Conservation (phyloP, 1,140 invertebrate species). For the Macrocentrus cingulum region DNA sequence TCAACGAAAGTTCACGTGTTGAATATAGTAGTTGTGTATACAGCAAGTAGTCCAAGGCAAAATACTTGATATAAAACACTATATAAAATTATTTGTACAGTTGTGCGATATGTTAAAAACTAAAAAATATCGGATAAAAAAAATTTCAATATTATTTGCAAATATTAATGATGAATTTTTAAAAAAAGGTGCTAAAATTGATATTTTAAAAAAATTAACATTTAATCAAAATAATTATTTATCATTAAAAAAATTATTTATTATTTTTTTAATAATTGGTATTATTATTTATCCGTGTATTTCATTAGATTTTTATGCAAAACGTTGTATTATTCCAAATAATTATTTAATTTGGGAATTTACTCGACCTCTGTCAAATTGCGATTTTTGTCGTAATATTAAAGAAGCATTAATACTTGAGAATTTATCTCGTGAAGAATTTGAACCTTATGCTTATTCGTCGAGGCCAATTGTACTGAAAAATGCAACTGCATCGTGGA, state of each 20-base stretch:
- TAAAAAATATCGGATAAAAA: too few species aligned
- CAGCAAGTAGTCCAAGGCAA: too few species aligned
- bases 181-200: too few species aligned
- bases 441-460: slow-evolving; percentile 74
- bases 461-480: slow-evolving; percentile 81
- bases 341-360: slow-evolving; percentile 86
- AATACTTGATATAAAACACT: too few species aligned
- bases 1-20: too few species aligned
- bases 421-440: slow-evolving; percentile 70
- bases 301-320: slow-evolving; percentile 37
- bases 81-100: too few species aligned
- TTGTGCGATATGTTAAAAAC: too few species aligned
- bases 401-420: slow-evolving; percentile 65
- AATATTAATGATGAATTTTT: too few species aligned
- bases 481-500: slow-evolving; percentile 75
- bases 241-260: slow-evolving; percentile 27
- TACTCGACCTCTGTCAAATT: slow-evolving; percentile 79
- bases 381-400: slow-evolving; percentile 70
- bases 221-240: too few species aligned
- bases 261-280: background rate
- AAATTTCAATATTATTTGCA: too few species aligned
- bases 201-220: too few species aligned
- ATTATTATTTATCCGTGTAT: slow-evolving; percentile 4
- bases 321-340: slow-evolving; percentile 76
- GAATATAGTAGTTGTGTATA: too few species aligned